Evolutionary conservation across 1,140 invertebrate species (phyloP), one percentile per base, ranked within the genome.

Genomic region (Rhyacophila brunnea): DNA sequence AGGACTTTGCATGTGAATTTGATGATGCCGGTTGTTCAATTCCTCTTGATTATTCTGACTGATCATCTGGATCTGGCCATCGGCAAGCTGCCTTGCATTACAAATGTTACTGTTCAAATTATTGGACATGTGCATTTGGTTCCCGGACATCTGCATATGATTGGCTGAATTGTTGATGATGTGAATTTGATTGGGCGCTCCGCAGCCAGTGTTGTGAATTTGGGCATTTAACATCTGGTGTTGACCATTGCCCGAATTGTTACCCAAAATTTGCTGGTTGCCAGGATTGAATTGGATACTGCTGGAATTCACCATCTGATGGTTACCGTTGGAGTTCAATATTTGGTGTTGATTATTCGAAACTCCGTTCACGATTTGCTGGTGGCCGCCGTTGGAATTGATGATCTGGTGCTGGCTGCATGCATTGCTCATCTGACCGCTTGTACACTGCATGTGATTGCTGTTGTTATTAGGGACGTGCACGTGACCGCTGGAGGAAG

Each of bases 221-320:
- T 76, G 73, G 67, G 75, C 73, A 58, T 71, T 50, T 1, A 50
- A 9, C 20, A 58, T 49, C 23, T 58, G 56, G 10, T 48, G 19
- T 49, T 57, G 54, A 28, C 48, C 48, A 17, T 53, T 53, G 2
- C 18, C 50, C 11, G 50, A 28, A 2, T 42, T 53, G 40, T 20
- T 52, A n/a, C 19, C 13, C 4, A 42, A 19, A 23, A 20, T 55
- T 5, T 56, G 53, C 36, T 56, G 53, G 18, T 48, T 56, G 10
- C 34, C 45, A 15, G 53, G n/a, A n/a, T n/a, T 40, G 38, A 28
- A 28, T 9, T 28, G 23, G 6, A 54, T 32, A 34, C 18, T 46
- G 13, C 15, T 58, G 18, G 46, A 38, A 32, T 48, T 56, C 7
- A 49, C 17, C n/a, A 58, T 49, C 32, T 58, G 55, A 13, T 58